phyloP scores from a whole-genome alignment of 2,888 invertebrate genomes.

The Agriopis aurantiaria region DNA sequence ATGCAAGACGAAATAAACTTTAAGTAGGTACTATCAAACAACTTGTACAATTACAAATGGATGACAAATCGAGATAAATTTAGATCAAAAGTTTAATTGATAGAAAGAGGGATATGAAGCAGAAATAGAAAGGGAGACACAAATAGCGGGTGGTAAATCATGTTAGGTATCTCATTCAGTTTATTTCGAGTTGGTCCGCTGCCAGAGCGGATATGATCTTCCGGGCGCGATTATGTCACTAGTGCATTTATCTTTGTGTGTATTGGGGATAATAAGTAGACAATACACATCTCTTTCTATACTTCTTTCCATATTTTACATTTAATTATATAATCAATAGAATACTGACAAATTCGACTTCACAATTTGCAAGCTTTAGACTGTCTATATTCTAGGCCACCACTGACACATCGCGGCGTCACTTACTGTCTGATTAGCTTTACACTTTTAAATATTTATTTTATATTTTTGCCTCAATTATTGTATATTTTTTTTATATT shows the following conservation, averaged over 20 bases:
- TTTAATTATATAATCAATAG: neutral
- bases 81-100: conserved; percentile 21
- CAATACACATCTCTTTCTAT: neutral
- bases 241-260: conserved; percentile 41
- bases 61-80: neutral
- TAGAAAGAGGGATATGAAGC: conserved; percentile 28
- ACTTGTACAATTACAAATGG: neutral
- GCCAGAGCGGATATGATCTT: conserved; percentile 82
- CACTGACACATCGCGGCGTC: too few species aligned
- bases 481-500: neutral
- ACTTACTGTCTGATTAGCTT: too few species aligned
- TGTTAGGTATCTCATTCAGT: conserved; percentile 65
- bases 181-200: conserved; percentile 62
- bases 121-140: conserved; percentile 54
- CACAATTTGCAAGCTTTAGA: neutral
- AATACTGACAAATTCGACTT: neutral
- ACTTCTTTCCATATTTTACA: neutral
- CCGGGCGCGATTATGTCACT: conserved; percentile 77
- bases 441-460: neutral
- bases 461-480: neutral
- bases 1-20: too few species aligned
- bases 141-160: conserved; percentile 61
- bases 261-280: neutral
- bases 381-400: too few species aligned
- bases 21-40: neutral